phyloP scores from a whole-genome alignment of 2,113 vertebrate species.

The Chlamydotis undulata region DNA sequence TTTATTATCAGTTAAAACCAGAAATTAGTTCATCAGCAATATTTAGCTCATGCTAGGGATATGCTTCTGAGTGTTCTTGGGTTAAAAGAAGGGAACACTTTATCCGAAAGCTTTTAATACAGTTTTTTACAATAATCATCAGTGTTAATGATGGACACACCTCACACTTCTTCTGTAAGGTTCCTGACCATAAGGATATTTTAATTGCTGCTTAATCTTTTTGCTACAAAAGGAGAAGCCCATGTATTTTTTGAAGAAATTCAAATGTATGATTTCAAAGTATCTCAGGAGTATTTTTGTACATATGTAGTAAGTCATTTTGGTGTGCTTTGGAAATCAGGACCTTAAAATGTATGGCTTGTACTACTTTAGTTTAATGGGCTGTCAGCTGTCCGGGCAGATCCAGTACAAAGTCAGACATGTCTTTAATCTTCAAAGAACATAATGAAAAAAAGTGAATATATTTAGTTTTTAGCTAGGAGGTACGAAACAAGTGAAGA shows the following conservation, averaged over 20 bases:
- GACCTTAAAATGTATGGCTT: conserved; percentile 53
- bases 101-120: not conserved
- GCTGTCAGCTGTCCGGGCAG: conserved; percentile 54
- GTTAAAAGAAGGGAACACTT: not conserved
- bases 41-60: not conserved
- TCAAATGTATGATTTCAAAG: not conserved
- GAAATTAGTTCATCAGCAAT: not conserved
- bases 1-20: not conserved
- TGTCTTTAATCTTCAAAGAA: conserved; percentile 72
- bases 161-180: not conserved
- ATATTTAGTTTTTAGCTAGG: conserved; percentile 64
- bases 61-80: not conserved
- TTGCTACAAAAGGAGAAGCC: not conserved
- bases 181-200: not conserved
- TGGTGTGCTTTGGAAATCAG: conserved; percentile 42
- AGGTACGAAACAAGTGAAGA: conserved; percentile 56
- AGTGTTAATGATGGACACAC: not conserved
- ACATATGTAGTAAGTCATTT: not conserved
- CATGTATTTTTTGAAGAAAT: not conserved
- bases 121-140: not conserved
- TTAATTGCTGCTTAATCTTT: conserved; percentile 18
- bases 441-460: conserved; percentile 57
- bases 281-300: conserved; percentile 3
- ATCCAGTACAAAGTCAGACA: conserved; percentile 40
- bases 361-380: conserved; percentile 64